Evolutionary conservation across 2,888 invertebrate species (phyloP), one percentile per base, ranked within the genome.

Genomic region (Cremastinae sp.): DNA sequence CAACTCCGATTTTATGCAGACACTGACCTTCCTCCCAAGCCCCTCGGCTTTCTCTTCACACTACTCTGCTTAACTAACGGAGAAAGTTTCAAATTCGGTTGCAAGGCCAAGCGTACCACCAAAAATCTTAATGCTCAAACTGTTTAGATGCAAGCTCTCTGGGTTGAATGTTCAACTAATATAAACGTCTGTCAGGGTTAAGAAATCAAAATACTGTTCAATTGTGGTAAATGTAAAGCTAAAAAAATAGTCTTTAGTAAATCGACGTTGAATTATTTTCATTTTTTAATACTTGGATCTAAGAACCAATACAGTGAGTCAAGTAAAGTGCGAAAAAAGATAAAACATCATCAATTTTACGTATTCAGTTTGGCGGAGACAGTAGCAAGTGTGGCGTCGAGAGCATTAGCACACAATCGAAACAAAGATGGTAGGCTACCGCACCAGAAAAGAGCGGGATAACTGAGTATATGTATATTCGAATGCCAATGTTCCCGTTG

Each of bases 321-420:
- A 64, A 61, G n/a, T 49, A 8, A 71, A 70, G 72, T 58, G 68
- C 59, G 65, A 74, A 65, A 28, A 28, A 68, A 71, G 68, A 45
- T 28, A 71, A 74, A 77, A 72, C 58, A 37, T 45, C 28, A 64
- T 64, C 69, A 43, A 55, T 49, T 51, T 64, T 65, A 61, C 74
- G 55, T 74, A 66, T 41, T 59, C 39, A 69, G 22, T 51, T 45
- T 28, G 41, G 22, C 53, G 39, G 39, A 75, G 66, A 69, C 61
- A 75, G 22, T 53, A 41, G 14, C 22, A 10, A 22, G 76, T 58
- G 70, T 69, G 66, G 68, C 58, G 59, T 53, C 68, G 78, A 77
- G 74, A 73, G 81, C 86, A 89, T 89, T 89, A 89, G 89, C 89
- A 89, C 89, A 89, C 89, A 89, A 89, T 89, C 87, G 89, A 84